Base-by-base conservation (phyloP, 2,113 vertebrate genomes). In the human region DNA sequence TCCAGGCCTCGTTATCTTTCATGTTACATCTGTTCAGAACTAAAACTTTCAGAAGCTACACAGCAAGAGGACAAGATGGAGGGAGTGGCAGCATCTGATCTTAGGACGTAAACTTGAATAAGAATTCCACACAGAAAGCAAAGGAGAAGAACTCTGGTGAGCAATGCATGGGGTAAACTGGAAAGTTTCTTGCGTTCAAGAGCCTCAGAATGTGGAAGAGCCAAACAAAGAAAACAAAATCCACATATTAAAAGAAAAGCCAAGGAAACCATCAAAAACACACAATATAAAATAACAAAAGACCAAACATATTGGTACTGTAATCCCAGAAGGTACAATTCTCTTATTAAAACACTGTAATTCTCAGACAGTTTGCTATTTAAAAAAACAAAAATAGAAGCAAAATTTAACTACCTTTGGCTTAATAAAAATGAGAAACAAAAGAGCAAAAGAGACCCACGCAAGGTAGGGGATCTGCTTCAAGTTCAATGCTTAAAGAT, bases 151-250 rank as follows among this genome's bases (percentile, higher is more conserved):
- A 40, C 27, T 9, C 59, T 25, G 22, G 16, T 20, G 38, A 50
- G 61, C 61, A 22, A 57, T 0, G 1, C 27, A 3, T 6, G 0
- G 16, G 2, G 1, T 30, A 3, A 25, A 18, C 48, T 27, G 66
- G n/a, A 10, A 61, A 27, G 55, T 30, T 52, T 27, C 78, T 64
- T 64, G 9, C 32, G 14, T 9, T 20, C 6, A 2, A 52, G 85
- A 86, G n/a, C n/a, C 43, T 89, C n/a, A 35, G 52, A 45, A 55
- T 5, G 16, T 32, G 18, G 59, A 14, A 72, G 9, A 80, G 35
- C 5, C 2, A 40, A 40, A 40, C 8, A 8, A 23, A 22, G 8
- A 59, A 27, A 84, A 57, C 17, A 70, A 82, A 64, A 79, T 68
- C 57, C 18, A n/a, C 6, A 20, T 0, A 11, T 20, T 70, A n/a